Evolutionary conservation across 2,888 invertebrate species (phyloP).

Genomic region (Eilema depressum): DNA sequence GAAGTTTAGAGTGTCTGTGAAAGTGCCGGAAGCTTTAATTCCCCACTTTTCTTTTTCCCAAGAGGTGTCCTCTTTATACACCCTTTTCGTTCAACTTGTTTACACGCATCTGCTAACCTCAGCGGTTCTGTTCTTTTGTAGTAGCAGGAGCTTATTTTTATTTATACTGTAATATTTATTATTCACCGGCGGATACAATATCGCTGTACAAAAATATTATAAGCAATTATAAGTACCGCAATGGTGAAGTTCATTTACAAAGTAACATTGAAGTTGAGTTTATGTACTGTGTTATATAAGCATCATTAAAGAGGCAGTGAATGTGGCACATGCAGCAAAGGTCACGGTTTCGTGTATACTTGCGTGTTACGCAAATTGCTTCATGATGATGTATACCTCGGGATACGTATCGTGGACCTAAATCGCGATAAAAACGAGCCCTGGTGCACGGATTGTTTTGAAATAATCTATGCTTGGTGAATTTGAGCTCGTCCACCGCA

Average conservation of each 20-base stretch:
- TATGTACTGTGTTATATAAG: constrained; percentile 46
- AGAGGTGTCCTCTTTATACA: not conserved
- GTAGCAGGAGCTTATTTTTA: not conserved
- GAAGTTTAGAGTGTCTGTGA: not conserved
- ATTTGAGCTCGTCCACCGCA: no score
- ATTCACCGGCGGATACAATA: not conserved
- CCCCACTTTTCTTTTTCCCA: not conserved
- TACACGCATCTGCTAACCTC: not conserved
- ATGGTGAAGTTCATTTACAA: constrained; percentile 25
- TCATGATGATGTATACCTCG: constrained; percentile 36
- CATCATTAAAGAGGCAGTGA: constrained; percentile 39
- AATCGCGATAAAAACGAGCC: no score
- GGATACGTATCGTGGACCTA: no score
- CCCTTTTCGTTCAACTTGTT: not conserved
- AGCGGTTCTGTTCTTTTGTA: not conserved
- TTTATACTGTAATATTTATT: not conserved
- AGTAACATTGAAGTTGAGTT: constrained; percentile 33
- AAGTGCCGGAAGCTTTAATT: not conserved
- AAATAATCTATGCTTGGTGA: no score
- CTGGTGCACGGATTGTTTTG: no score
- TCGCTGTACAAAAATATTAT: not conserved
- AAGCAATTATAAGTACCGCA: not conserved
- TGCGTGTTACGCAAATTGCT: constrained; percentile 58
- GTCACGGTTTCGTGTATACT: constrained; percentile 60
- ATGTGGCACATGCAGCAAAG: constrained; percentile 59